These are phyloP conservation scores for Oceanodroma leucorhoa DNA, from an alignment of 2,797 vertebrate species.

Conservation along the genomic window DNA sequence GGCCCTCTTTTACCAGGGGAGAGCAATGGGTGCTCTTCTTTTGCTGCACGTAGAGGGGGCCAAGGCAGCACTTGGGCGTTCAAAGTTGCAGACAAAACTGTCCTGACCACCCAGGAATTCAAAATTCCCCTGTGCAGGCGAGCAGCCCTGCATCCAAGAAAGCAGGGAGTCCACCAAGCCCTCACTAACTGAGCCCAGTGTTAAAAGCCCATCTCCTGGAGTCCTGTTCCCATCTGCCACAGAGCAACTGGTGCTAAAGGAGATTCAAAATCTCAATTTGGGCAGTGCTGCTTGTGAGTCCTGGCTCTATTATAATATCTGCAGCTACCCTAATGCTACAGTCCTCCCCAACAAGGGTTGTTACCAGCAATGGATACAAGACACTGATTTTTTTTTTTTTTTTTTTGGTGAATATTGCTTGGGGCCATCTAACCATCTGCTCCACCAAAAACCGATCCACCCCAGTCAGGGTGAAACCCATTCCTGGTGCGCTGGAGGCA, in stretches of 20 bases:
- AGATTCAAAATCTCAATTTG: background rate
- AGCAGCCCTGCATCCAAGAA: background rate
- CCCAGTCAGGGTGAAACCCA: background rate
- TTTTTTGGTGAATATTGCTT: background rate
- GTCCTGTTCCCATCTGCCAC: background rate
- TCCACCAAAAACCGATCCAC: background rate
- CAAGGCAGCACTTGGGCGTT: background rate
- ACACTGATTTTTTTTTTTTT: too few relatives aligned
- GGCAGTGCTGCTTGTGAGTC: background rate
- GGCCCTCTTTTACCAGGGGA: background rate
- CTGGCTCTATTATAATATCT: background rate
- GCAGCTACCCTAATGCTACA: background rate
- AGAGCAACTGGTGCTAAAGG: background rate
- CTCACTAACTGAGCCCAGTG: background rate
- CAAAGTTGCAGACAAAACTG: background rate
- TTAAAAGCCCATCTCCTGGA: background rate
- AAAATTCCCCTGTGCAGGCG: background rate
- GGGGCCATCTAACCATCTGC: background rate
- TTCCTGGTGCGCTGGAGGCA: background rate
- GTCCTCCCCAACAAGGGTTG: background rate
- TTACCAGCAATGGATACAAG: background rate
- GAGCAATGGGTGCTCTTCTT: background rate
- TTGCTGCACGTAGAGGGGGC: background rate
- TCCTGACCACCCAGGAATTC: background rate
- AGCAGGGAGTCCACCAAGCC: background rate